Base-by-base conservation (phyloP, 2,113 vertebrate genomes). In the Cyprinodon brontotheroides region DNA sequence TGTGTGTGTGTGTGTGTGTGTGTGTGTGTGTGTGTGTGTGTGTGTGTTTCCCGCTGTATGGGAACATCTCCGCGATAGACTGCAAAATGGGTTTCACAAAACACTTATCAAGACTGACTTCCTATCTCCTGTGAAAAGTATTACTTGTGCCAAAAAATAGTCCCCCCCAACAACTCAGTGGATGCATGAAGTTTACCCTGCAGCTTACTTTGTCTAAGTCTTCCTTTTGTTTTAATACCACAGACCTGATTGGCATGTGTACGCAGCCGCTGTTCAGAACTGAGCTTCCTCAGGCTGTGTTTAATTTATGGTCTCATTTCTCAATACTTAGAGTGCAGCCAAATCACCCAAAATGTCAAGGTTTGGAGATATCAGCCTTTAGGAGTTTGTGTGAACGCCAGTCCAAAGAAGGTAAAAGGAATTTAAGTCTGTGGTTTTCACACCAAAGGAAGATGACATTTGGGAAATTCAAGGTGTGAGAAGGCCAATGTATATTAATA, bases 41-140 rank as follows among this genome's bases (percentile, higher is more conserved):
- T 59, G 81, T 74, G 72, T 75, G 70, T 76, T 75, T 72, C 59
- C 3, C 65, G 81, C 79, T 41, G 74, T 73, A 67, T 68, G 74
- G n/a, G 83, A 77, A 74, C 37, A 8, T 89, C 83, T 89, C 86
- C 86, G 70, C 77, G 70, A 40, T 81, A 77, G 80, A 70, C 88
- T 86, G 87, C 78, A 90, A 91, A 93, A 90, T 80, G 87, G n/a
- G 82, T 92, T 93, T 91, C 86, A 80, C 86, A 85, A n/a, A 88
- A 90, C 89, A 93, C 88, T 90, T 86, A 84, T 91, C 89, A 87
- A 79, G 68, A 78, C 66, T 60, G 87, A 80, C 88, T 88, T 78
- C 76, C 84, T 79, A 68, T 87, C 86, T 87, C 78, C 71, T 7
- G 41, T 87, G 87, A 85, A 83, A 86, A 89, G 86, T 76, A 75